Base-by-base conservation (phyloP, 2,888 invertebrate species). In the Eueremaeus valkanovi region DNA sequence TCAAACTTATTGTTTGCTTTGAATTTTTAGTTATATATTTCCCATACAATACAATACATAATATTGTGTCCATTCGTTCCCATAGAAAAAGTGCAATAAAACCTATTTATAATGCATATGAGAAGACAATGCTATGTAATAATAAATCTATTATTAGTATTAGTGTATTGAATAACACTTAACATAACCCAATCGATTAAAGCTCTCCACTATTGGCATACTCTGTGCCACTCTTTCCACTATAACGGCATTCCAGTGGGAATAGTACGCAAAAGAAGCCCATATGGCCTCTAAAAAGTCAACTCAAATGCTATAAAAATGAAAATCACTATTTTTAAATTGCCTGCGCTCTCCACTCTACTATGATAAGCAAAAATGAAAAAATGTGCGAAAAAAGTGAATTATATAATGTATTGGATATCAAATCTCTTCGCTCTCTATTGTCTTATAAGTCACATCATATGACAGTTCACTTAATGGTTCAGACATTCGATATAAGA, bases 111-210 rank as follows among this genome's bases (percentile, higher is more conserved):
- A 11, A 55, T 11, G 2, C 21, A 55, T 55, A 55, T 55, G 55
- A 27, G 11, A 40, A 40, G 42, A 45, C 42, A 45, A 45, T 45
- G 42, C 18, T 18, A 16, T 3, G 13, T 45, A 45, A n/a, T n/a
- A 11, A 27, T 55, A 55, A 21, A 55, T 55, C 21, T 55, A 55
- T 55, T 11, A 55, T 55, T 55, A 45, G 42, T n/a, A n/a, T n/a
- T 18, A 55, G 55, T 55, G 27, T 11, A 55, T 55, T 55, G 24
- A 55, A 55, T 55, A 55, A 55, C 55, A 55, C 55, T 55, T 55
- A 24, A 27, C 55, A 55, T 55, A 21, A 55, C 55, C 55, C 27
- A 55, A 55, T 55, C 55, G 21, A 55, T 55, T 55, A 24, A 21
- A 24, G 21, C 55, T 55, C 27, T 55, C 55, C 6, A 11, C 55